Evolutionary conservation across 2,888 invertebrate species (phyloP), one percentile per base, ranked within the genome.

Genomic region (Cetonia aurata): DNA sequence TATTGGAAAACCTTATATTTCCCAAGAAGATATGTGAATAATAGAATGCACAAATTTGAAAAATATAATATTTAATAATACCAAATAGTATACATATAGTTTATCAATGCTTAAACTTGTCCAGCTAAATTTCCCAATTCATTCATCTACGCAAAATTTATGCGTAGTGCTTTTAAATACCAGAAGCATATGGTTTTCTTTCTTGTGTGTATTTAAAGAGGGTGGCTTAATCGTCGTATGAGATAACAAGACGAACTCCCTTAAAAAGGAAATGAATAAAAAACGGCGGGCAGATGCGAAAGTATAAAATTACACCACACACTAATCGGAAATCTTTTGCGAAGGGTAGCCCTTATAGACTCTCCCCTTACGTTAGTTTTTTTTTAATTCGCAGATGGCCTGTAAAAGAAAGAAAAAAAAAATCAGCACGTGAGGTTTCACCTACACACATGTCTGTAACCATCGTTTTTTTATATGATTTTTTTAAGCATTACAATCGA

Each of bases 361-460:
- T 65, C 69, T 55, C 46, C 65, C 15, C 37, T 37, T n/a, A 65
- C 12, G 37, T 8, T 37, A 1, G 2, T 37, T 37, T 37, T 37
- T 37, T 37, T 46, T 62, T 70, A 44, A 65, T 70, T 33, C 53
- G 46, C 17, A 15, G 37, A 50, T 50, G 37, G 37, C 37, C 4
- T 10, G 37, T 37, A 6, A 6, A 37, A 6, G 37, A 10, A 9
- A 33, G 17, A 17, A 53, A 50, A 52, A 69, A 70, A 70, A 70
- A 65, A 70, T 65, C 62, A 55, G 69, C 69, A 70, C 65, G 69
- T 70, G 69, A 44, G 62, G 55, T 65, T 65, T 37, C 62, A n/a
- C 62, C 50, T 17, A 65, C 55, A n/a, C 62, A 65, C 46, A 60
- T 52, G 62, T 50, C 4, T 25, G n/a, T 25, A 25, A 25, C n/a